These are phyloP conservation scores for Limnephilus rhombicus DNA, from an alignment of 2,888 invertebrate species.

Conservation along the genomic window DNA sequence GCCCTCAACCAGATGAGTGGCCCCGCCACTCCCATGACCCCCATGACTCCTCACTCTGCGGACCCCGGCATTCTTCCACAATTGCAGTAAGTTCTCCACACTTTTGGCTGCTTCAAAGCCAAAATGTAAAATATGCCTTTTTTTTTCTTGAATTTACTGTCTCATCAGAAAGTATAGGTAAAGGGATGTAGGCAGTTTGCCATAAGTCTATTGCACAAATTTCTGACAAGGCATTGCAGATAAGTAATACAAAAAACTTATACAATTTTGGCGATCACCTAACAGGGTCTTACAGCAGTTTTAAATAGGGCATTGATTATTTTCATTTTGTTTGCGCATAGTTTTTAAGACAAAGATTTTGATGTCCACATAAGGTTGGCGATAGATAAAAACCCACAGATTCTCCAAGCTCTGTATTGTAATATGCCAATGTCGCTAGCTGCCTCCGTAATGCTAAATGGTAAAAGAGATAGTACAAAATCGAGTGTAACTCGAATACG, in stretches of 20 bases:
- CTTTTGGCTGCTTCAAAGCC: not conserved
- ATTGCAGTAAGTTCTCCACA: constrained; percentile 83
- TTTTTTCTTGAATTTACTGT: not conserved
- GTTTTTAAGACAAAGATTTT: no score
- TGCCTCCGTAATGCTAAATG: not conserved
- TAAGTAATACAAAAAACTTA: not conserved
- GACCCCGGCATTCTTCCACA: constrained; percentile 97
- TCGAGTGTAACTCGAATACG: no score
- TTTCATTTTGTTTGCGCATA: no score
- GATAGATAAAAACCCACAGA: not conserved
- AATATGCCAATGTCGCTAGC: not conserved
- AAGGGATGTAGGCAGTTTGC: not conserved
- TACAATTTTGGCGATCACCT: not conserved
- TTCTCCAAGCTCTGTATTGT: not conserved
- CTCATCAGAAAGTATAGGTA: not conserved
- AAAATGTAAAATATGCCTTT: no score
- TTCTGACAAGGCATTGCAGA: not conserved
- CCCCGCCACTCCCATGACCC: constrained; percentile 91
- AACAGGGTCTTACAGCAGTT: not conserved
- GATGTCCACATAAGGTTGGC: not conserved
- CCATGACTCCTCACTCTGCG: constrained; percentile 94
- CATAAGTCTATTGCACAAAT: not conserved
- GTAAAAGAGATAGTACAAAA: no score
- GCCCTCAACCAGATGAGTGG: constrained; percentile 74
- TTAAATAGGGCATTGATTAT: not conserved